These are phyloP conservation scores for Helicolenus hilgendorfi DNA, from an alignment of 2,797 vertebrate genomes.

Conservation along the genomic window DNA sequence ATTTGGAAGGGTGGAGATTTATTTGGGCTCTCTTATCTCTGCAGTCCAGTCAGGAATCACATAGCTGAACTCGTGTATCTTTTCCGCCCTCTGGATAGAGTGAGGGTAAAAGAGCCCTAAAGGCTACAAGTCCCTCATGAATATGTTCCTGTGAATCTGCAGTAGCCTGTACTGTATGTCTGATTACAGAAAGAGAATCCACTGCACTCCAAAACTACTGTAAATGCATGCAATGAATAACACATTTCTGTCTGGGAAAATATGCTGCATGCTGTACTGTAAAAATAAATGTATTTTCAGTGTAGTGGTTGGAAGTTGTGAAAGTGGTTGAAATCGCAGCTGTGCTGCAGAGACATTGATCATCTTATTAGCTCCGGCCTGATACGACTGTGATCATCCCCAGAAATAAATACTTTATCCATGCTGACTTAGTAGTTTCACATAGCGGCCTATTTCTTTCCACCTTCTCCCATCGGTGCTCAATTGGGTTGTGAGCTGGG, in stretches of 20 bases:
- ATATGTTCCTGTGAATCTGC: conserved; percentile 68
- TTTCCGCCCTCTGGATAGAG: conserved; percentile 71
- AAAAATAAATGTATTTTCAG: conserved; percentile 11
- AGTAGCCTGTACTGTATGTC: conserved; percentile 30
- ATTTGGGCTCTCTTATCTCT: conserved; percentile 90
- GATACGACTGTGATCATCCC: background rate
- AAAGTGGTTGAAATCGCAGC: background rate
- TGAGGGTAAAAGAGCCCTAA: conserved; percentile 66
- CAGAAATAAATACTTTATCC: background rate
- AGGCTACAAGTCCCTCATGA: conserved; percentile 74
- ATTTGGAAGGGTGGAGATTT: conserved; percentile 88
- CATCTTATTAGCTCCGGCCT: background rate
- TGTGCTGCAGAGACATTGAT: background rate
- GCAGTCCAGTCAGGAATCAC: conserved; percentile 87
- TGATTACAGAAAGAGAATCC: conserved; percentile 53
- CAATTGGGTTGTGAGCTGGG: background rate
- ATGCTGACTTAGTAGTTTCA: background rate
- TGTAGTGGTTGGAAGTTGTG: background rate
- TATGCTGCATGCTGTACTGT: conserved; percentile 9
- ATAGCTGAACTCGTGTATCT: conserved; percentile 87
- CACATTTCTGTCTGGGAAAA: conserved; percentile 39
- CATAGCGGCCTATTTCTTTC: background rate
- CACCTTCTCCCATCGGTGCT: background rate
- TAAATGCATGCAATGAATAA: conserved; percentile 60
- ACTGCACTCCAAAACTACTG: conserved; percentile 13